Evolutionary conservation across 2,888 invertebrate genomes (phyloP), one percentile per base, ranked within the genome.

Genomic region (Cremastobaeus sp.): DNA sequence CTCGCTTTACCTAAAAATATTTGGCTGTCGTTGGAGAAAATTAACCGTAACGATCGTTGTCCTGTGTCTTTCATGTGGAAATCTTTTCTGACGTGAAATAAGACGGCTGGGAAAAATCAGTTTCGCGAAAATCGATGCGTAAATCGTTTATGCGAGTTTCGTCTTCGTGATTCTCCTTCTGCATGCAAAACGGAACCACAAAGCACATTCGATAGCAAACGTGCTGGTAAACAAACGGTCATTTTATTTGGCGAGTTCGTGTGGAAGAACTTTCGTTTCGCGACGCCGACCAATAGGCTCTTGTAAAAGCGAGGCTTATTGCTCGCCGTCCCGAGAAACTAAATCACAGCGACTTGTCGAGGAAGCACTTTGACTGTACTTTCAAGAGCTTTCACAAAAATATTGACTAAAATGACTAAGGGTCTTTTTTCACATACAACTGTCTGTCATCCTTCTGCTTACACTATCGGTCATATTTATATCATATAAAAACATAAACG

Each of bases 291-390:
- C 5, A 66, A 48, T 11, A 32, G 25, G n/a, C n/a, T n/a, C n/a
- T n/a, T n/a, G n/a, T n/a, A n/a, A n/a, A n/a, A n/a, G n/a, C n/a
- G n/a, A 25, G 8, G 3, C 3, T 8, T 25, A 25, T 25, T 25
- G 8, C 25, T 25, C 37, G 32, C 21, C 39, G 28, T 12, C n/a
- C 30, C 18, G 12, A 62, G 35, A 43, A 75, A 70, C 50, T 70
- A 71, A 75, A 75, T 75, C 75, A 75, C 75, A 71, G 75, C 57
- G 37, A 64, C 57, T 75, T 72, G 47, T 72, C 71, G 34, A 57
- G 70, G 60, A 75, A 75, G 75, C 75, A 68, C 75, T 70, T 70
- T 37, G 43, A 66, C 55, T 48, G 55, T 70, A 70, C 70, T 74
- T 70, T 70, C 74, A 74, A 66, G 50, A 57, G 66, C 65, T 47